Evolutionary conservation across 2,113 vertebrate genomes (phyloP).

Genomic region (Callionymus lyra): DNA sequence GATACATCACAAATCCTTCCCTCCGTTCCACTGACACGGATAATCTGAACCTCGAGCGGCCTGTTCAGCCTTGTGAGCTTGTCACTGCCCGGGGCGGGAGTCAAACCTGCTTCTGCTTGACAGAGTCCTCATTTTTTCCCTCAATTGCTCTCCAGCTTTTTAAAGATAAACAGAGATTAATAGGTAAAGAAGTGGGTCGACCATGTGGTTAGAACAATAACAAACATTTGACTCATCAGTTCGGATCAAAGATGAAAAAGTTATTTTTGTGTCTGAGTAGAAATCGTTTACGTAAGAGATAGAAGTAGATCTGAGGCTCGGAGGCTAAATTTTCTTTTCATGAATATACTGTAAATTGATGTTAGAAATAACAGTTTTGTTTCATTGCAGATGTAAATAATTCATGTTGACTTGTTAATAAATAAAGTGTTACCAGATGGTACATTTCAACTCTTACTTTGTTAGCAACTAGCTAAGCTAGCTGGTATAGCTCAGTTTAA

Average conservation of each 20-base stretch:
- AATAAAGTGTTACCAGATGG: no score
- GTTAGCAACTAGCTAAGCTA: no score
- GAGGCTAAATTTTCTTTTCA: no score
- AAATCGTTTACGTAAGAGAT: no score
- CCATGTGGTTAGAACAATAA: constrained; percentile 14
- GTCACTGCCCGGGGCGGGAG: constrained; percentile 10
- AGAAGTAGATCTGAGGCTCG: no score
- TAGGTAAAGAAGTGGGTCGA: not conserved
- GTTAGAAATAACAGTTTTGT: no score
- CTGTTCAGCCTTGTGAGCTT: constrained; percentile 36
- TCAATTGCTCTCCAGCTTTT: constrained; percentile 8
- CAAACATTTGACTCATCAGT: constrained; percentile 16
- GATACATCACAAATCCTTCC: constrained; percentile 26
- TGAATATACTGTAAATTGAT: no score
- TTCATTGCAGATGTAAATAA: no score
- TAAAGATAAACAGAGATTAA: constrained; percentile 4
- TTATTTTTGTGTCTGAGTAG: no score
- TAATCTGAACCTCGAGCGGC: constrained; percentile 31
- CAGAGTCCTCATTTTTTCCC: constrained; percentile 35
- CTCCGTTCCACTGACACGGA: constrained; percentile 35
- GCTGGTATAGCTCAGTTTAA: no score
- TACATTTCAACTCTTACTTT: no score
- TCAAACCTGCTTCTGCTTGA: constrained; percentile 35
- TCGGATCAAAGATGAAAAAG: constrained; percentile 15
- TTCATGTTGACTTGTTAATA: no score